Base-by-base conservation (phyloP, 2,113 vertebrate species). In the Pyxicephalus adspersus region DNA sequence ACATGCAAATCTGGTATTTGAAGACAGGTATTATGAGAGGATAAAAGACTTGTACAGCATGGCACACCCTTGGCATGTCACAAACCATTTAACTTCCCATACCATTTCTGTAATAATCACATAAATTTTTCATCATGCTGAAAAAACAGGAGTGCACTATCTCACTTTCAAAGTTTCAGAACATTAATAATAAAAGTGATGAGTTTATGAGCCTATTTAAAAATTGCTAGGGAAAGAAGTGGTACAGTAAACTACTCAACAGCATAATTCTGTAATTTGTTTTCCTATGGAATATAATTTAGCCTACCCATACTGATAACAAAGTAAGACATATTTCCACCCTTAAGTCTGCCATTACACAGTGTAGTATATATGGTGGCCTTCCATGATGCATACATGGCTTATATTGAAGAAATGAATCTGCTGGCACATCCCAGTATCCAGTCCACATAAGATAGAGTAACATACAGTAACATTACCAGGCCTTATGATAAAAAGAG, bases 101-200 rank as follows among this genome's bases (percentile, higher is more conserved):
- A 52, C 8, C 52, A 45, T 70, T 70, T 52, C n/a, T 70, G 5
- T 11, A 28, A 23, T 52, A 51, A 52, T 70, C 52, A 70, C 7
- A 6, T 70, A 16, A 22, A 52, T 26, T 23, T 52, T 52, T 51
- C 22, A 50, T 52, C 7, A 26, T 18, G n/a, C 22, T 66, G 31
- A 26, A 52, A 68, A 34, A 70, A 70, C 45, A 70, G 67, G 45
- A 52, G 67, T 50, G 19, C 45, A 45, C 23, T 45, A 51, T 52
- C 67, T 50, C 22, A 52, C 1, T 70, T 22, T 7, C 17, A 17
- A 22, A 58, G 4, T 23, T 26, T 52, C 3, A 52, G 45, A 11
- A 58, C 20, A 22, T 22, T n/a, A 58, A 2, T 58, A 28, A 25
- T 25, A 26, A 28, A 16, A 45, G 26, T 26, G 26, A 70, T 70